Evolutionary conservation across 2,888 invertebrate genomes (phyloP).

Genomic region (Euplexia lucipara): DNA sequence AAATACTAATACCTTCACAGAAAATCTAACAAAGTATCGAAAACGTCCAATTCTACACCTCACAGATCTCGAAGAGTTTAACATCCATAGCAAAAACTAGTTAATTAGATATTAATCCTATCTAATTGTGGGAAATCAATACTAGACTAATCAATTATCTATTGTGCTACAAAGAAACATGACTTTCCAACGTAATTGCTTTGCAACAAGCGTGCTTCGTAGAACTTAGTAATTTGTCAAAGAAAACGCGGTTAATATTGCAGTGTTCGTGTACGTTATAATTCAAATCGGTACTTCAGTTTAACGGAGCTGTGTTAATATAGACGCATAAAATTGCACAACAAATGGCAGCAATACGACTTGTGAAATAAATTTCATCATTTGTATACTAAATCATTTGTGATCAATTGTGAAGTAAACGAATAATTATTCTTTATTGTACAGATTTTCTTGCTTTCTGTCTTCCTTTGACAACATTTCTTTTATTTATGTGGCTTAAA

Average conservation of each 20-base stretch:
- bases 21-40: neutral
- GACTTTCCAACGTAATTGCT: conserved; percentile 33
- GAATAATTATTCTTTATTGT: neutral
- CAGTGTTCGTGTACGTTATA: conserved; percentile 30
- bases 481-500: neutral
- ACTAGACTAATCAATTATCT: conserved; percentile 35
- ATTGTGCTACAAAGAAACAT: conserved; percentile 47
- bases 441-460: neutral
- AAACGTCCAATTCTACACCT: conserved; percentile 7
- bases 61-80: conserved; percentile 13
- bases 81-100: conserved; percentile 27
- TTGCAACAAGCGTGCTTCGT: conserved; percentile 6
- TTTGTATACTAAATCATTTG: neutral
- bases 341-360: neutral
- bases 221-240: conserved; percentile 44
- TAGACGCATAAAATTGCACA: conserved; percentile 14
- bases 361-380: conserved; percentile 4
- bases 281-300: conserved; percentile 28
- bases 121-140: conserved; percentile 49
- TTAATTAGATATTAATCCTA: conserved; percentile 19
- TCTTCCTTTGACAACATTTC: neutral
- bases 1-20: neutral
- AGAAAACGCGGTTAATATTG: conserved; percentile 25
- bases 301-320: conserved; percentile 18
- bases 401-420: neutral